These are phyloP conservation scores for Drosophila melanosoma DNA, from an alignment of 2,888 invertebrate genomes.

Conservation along the genomic window DNA sequence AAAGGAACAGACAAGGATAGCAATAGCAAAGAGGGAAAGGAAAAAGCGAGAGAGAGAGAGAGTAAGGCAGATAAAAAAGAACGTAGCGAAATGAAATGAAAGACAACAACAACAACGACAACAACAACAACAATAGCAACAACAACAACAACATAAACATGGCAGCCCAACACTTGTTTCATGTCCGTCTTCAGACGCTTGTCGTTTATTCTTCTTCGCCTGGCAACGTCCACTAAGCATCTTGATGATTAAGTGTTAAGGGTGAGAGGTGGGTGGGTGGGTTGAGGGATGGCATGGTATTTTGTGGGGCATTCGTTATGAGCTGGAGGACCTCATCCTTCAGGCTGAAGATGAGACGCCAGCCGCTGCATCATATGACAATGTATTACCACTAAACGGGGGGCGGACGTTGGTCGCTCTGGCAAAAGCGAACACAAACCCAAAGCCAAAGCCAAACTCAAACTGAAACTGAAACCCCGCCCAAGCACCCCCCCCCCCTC, in stretches of 20 bases:
- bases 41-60: not conserved
- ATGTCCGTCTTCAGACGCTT: slow-evolving; percentile 55
- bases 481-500: not conserved
- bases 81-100: slow-evolving; percentile 59
- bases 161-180: slow-evolving; percentile 76
- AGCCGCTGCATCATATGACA: slow-evolving; percentile 71
- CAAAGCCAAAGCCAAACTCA: not conserved
- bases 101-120: slow-evolving; percentile 57
- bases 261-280: not conserved
- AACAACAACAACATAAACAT: slow-evolving; percentile 65
- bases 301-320: slow-evolving; percentile 21
- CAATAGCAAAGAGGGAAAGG: slow-evolving; percentile 9
- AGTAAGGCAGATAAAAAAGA: slow-evolving; percentile 7
- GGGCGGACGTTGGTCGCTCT: slow-evolving; percentile 28
- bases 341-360: slow-evolving; percentile 40
- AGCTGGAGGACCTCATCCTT: slow-evolving; percentile 28
- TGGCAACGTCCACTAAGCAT: slow-evolving; percentile 54
- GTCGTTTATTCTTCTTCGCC: slow-evolving; percentile 42
- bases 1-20: slow-evolving; percentile 54
- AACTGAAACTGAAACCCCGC: too few species aligned
- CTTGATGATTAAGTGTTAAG: not conserved
- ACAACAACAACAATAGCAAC: slow-evolving; percentile 29
- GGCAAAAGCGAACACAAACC: slow-evolving; percentile 10
- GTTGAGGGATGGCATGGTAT: not conserved
- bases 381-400: slow-evolving; percentile 73